Evolutionary conservation across 2,113 vertebrate genomes (phyloP).

Genomic region (Lycaon pictus): DNA sequence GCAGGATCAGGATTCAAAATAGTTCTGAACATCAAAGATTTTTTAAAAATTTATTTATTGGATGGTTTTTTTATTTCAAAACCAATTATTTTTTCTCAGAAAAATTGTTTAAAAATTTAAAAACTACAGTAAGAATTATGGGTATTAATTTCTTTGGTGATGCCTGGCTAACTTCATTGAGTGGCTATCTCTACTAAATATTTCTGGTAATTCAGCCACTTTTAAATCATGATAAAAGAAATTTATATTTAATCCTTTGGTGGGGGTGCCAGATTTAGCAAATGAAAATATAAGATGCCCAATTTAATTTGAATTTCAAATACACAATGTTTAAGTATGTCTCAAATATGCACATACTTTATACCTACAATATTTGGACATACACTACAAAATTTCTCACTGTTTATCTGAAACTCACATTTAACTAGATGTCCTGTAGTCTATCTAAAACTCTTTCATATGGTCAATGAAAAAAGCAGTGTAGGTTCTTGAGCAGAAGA

Average conservation of each 20-base stretch:
- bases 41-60: background rate
- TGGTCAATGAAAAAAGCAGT: background rate
- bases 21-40: background rate
- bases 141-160: background rate
- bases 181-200: background rate
- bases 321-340: background rate
- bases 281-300: background rate
- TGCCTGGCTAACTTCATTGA: background rate
- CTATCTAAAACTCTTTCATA: background rate
- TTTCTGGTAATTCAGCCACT: background rate
- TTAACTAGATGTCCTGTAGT: background rate
- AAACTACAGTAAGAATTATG: background rate
- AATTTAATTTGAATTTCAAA: slow-evolving; percentile 38
- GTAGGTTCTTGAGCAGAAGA: background rate
- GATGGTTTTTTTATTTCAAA: background rate
- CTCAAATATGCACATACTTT: background rate
- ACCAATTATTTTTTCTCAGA: background rate
- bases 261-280: background rate
- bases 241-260: background rate
- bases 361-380: background rate
- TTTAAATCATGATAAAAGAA: slow-evolving; percentile 20
- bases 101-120: background rate
- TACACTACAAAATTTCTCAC: background rate
- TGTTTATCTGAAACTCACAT: background rate
- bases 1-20: background rate